Conservation (phyloP, 2,797 vertebrate genomes). For the Spinus olivaceus region DNA sequence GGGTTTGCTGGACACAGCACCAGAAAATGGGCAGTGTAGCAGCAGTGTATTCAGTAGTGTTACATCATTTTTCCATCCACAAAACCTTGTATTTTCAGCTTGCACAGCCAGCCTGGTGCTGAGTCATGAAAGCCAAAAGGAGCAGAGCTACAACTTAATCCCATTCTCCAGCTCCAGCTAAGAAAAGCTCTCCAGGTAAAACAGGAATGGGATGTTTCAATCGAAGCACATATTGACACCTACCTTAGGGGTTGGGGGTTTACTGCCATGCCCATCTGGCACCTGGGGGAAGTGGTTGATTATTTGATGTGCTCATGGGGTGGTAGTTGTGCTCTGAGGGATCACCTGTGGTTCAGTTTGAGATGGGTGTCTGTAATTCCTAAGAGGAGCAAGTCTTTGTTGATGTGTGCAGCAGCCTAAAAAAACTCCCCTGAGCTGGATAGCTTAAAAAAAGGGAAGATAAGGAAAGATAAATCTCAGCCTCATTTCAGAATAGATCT, state of each 20-base stretch:
- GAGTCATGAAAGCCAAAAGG: neutral
- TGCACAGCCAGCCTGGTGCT: neutral
- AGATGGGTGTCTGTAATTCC: neutral
- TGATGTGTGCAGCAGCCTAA: neutral
- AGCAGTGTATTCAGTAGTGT: neutral
- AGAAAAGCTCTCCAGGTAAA: neutral
- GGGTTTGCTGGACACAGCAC: neutral
- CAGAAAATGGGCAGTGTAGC: neutral
- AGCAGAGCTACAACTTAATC: neutral
- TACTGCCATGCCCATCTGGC: neutral
- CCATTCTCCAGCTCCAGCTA: neutral
- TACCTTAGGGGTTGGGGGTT: neutral
- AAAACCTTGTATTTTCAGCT: neutral
- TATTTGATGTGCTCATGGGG: neutral
- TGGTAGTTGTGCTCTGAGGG: neutral
- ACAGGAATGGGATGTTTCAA: neutral
- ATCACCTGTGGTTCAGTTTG: neutral
- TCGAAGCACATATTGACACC: accelerated
- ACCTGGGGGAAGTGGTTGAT: neutral
- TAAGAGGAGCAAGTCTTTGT: neutral
- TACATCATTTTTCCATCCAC: neutral
- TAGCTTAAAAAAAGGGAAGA: neutral
- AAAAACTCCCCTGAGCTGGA: neutral
- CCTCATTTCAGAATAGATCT: neutral
- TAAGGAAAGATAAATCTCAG: neutral